Evolutionary conservation across 2,888 invertebrate genomes (phyloP).

Genomic region (Oxycera nigricornis): DNA sequence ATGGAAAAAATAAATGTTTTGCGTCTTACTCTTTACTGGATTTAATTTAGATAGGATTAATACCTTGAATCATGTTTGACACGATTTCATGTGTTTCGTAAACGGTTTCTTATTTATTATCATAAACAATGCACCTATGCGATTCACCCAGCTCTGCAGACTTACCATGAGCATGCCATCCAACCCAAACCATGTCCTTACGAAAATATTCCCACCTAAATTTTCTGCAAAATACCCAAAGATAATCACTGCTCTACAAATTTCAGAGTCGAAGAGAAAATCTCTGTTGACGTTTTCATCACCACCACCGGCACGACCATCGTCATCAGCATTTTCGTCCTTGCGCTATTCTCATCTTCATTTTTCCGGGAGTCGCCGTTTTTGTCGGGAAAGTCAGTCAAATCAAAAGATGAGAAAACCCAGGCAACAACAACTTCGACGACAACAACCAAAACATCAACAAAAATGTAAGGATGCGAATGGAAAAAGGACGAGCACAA

Average conservation of each 20-base stretch:
- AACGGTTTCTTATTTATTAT: too few relatives aligned
- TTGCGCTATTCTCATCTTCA: background rate
- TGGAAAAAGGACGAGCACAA: background rate
- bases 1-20: too few relatives aligned
- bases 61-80: too few relatives aligned
- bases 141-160: too few relatives aligned
- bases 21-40: too few relatives aligned
- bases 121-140: too few relatives aligned
- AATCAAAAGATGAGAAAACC: slow-evolving; percentile 27
- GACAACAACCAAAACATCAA: slow-evolving; percentile 19
- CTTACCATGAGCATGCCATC: too few relatives aligned
- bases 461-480: slow-evolving; percentile 19
- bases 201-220: slow-evolving; percentile 9
- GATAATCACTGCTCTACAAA: slow-evolving; percentile 9
- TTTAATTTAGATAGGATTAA: too few relatives aligned
- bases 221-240: background rate
- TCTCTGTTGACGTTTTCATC: background rate
- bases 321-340: background rate
- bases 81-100: too few relatives aligned
- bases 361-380: background rate
- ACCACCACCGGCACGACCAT: background rate
- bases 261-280: slow-evolving; percentile 14
- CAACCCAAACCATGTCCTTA: background rate
- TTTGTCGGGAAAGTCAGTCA: slow-evolving; percentile 8
- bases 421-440: background rate